These are phyloP conservation scores for Drosophila tristis DNA, from an alignment of 1,140 invertebrate genomes.

Conservation along the genomic window DNA sequence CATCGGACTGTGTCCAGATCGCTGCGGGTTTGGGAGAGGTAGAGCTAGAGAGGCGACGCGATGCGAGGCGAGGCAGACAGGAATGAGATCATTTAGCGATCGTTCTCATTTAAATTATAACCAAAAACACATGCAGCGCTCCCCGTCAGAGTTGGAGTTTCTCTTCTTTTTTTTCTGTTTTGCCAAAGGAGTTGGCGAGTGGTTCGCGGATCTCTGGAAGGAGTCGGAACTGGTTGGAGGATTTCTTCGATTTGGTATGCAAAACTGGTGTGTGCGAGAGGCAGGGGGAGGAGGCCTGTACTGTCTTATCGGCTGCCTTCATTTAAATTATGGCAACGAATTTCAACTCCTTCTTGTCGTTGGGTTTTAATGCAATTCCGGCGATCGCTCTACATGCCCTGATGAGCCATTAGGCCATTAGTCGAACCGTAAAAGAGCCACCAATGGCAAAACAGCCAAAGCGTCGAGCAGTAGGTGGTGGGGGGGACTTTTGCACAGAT, in stretches of 20 bases:
- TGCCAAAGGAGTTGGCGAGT: background rate
- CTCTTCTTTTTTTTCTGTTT: no score
- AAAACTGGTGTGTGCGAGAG: background rate
- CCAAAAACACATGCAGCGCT: slow-evolving; percentile 55
- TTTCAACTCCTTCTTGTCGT: slow-evolving; percentile 33
- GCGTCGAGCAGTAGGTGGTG: background rate
- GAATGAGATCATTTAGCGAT: slow-evolving; percentile 55
- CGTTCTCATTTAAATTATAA: slow-evolving; percentile 62
- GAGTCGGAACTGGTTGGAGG: slow-evolving; percentile 35
- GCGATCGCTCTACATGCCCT: slow-evolving; percentile 49
- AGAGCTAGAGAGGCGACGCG: no score
- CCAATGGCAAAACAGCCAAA: slow-evolving; percentile 14
- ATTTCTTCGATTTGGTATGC: slow-evolving; percentile 7
- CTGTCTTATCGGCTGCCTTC: slow-evolving; percentile 58
- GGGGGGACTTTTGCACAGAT: no score
- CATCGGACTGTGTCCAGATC: background rate
- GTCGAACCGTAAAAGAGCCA: slow-evolving; percentile 58
- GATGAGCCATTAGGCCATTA: slow-evolving; percentile 79
- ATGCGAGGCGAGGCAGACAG: slow-evolving; percentile 1
- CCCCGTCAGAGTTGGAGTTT: slow-evolving; percentile 4
- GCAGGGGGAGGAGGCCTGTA: background rate
- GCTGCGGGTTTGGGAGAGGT: no score
- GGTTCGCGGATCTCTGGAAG: background rate
- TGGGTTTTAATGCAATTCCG: slow-evolving; percentile 45
- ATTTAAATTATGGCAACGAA: slow-evolving; percentile 75